These are phyloP conservation scores for Drosophila kohkoa DNA, from an alignment of 1,140 invertebrate genomes.

Conservation along the genomic window DNA sequence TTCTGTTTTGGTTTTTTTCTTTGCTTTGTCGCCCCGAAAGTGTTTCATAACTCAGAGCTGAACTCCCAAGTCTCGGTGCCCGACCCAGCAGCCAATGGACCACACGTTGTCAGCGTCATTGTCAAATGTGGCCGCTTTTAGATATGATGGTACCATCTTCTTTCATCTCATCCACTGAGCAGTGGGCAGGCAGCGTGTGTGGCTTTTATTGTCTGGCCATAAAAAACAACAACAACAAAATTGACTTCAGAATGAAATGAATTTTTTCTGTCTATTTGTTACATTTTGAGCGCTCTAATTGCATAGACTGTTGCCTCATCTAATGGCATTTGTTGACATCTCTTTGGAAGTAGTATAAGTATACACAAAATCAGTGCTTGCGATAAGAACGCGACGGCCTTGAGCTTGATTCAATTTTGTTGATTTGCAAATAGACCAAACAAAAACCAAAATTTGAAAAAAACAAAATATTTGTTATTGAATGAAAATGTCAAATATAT, in stretches of 20 bases:
- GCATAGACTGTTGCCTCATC: conserved; percentile 51
- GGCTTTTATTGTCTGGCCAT: conserved; percentile 70
- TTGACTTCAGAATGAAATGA: conserved; percentile 27
- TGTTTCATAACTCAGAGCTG: conserved; percentile 71
- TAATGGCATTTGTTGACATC: conserved; percentile 7
- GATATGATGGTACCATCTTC: conserved; percentile 74
- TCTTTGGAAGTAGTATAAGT: background rate
- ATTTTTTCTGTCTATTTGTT: conserved; percentile 69
- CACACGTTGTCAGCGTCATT: conserved; percentile 67
- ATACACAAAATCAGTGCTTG: background rate
- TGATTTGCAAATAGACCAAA: background rate
- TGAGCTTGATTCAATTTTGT: background rate
- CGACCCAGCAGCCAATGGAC: conserved; percentile 44
- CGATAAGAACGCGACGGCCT: background rate
- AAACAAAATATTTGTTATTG: no score
- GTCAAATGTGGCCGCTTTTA: conserved; percentile 64
- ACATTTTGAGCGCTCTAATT: conserved; percentile 73
- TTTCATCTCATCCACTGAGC: conserved; percentile 36
- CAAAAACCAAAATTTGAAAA: background rate
- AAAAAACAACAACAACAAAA: conserved; percentile 52
- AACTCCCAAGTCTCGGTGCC: conserved; percentile 39
- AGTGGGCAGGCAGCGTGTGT: conserved; percentile 61
- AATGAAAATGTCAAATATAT: no score
- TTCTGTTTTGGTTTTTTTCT: conserved; percentile 35
- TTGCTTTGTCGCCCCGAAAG: conserved; percentile 39